Evolutionary conservation across 2,113 vertebrate genomes (phyloP).

Genomic region (Oenanthe oenanthe): DNA sequence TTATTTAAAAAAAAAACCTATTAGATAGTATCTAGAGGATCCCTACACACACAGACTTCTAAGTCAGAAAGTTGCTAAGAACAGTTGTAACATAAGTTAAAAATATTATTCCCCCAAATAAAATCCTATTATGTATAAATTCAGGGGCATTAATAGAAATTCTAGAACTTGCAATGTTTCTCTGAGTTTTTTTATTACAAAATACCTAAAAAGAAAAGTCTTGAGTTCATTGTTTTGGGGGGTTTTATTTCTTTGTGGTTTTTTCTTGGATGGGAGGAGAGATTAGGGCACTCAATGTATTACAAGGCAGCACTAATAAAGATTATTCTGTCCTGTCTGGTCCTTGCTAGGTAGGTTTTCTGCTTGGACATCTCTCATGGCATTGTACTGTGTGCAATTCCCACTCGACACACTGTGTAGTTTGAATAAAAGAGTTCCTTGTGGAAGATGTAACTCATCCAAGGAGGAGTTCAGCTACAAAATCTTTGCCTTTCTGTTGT

Average conservation of each 20-base stretch:
- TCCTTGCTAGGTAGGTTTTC: neutral
- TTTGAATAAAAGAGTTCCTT: neutral
- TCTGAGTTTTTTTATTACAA: neutral
- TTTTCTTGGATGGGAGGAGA: rapidly evolving
- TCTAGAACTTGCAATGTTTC: neutral
- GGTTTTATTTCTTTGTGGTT: neutral
- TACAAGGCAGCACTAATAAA: neutral
- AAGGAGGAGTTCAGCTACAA: neutral
- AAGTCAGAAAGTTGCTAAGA: slow-evolving; percentile 26
- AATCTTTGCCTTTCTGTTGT: neutral
- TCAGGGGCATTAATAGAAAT: neutral
- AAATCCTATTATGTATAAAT: neutral
- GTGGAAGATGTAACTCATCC: neutral
- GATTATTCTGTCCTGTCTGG: neutral
- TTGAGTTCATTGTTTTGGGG: rapidly evolving
- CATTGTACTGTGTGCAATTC: neutral
- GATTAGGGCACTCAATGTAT: neutral
- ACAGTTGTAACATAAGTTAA: neutral
- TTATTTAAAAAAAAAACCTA: neutral
- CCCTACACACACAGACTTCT: neutral
- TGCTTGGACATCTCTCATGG: neutral
- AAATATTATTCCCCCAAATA: neutral
- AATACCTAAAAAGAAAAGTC: neutral
- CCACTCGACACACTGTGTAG: rapidly evolving
- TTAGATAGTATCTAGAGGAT: neutral